A percentile compares a stretch with the other conserved stretches of the same genome.
phyloP scores from a whole-genome alignment of 2,797 vertebrate genomes.

The Notamacropus eugenii region DNA sequence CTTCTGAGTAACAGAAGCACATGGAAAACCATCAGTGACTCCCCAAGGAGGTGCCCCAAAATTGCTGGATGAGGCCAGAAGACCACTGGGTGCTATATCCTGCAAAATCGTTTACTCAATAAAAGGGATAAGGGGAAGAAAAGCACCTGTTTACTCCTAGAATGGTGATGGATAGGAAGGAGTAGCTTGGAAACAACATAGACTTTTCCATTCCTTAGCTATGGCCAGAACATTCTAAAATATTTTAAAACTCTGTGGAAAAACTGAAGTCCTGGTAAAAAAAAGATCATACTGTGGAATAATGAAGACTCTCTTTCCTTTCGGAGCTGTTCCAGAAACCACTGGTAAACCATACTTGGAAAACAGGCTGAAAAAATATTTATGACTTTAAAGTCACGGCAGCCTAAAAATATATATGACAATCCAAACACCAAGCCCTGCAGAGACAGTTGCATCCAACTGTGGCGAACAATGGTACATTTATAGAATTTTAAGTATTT shows the following conservation, averaged over 20 bases:
- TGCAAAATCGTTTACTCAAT: slow-evolving; percentile 52
- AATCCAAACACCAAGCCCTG: slow-evolving; percentile 75
- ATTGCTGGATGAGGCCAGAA: slow-evolving; percentile 27
- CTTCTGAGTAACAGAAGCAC: not conserved
- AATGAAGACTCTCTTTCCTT: slow-evolving; percentile 7
- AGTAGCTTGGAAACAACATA: not conserved
- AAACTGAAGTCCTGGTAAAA: slow-evolving; percentile 8
- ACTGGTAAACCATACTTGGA: slow-evolving; percentile 71
- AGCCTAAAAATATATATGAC: slow-evolving; percentile 74
- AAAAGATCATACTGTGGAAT: slow-evolving; percentile 51
- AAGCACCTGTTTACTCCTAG: slow-evolving; percentile 23
- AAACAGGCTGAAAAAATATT: slow-evolving; percentile 64
- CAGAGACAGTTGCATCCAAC: slow-evolving; percentile 86
- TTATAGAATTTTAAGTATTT: slow-evolving; percentile 87
- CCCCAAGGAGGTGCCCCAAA: slow-evolving; percentile 38
- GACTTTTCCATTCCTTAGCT: slow-evolving; percentile 46
- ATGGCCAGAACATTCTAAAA: slow-evolving; percentile 44
- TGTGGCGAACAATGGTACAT: slow-evolving; percentile 83
- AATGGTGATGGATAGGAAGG: slow-evolving; percentile 34
- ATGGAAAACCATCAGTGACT: slow-evolving; percentile 23
- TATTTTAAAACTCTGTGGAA: slow-evolving; percentile 50
- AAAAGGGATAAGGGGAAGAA: slow-evolving; percentile 15
- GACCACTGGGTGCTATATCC: not conserved
- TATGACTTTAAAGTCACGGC: slow-evolving; percentile 77
- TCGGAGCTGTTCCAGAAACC: slow-evolving; percentile 70